Evolutionary conservation across 2,888 invertebrate genomes (phyloP), one percentile per base, ranked within the genome.

Genomic region (Cheilosia impressa): DNA sequence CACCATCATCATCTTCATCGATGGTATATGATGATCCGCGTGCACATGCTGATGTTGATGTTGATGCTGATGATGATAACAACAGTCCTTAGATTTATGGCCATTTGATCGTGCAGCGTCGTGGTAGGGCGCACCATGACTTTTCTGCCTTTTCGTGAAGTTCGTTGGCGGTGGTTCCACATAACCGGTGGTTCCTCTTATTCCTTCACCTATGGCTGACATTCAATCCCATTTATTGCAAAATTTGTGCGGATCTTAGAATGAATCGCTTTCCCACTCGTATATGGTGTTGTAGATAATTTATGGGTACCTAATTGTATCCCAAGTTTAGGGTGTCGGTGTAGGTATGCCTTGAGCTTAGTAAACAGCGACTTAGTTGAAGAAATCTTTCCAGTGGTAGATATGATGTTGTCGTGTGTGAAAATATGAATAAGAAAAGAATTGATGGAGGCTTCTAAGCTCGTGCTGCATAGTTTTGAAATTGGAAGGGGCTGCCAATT

Each of bases 81-180:
- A 85, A 85, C 85, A 22, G 85, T 81, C 76, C 50, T 68, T 68
- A 81, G 81, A 85, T 81, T 85, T 85, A 85, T 85, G 81, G 63
- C 66, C 55, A 72, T 68, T 81, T 72, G 85, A 81, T 85, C 85
- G 85, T 85, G 85, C 85, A 81, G 17, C 85, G 62, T 72, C 85
- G 81, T 43, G 85, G 81, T 85, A 76, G 85, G 85, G 81, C 85
- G 10, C 72, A 57, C 53, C 69, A 71, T 76, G 58, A 65, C 43
- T 72, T 75, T 45, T n/a, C 24, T 68, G 63, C 55, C 78, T 78
- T 60, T 52, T 79, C 76, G 47, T 76, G 84, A 41, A 17, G 55
- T 57, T 78, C 62, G 68, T 66, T 73, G 73, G 69, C 62, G 73
- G 43, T 79, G 52, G 73, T 79, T 80, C 69, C 52, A 27, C 69